Percentiles rank a stretch among this genome's conserved stretches.
phyloP scores from a whole-genome alignment of 2,888 invertebrate genomes.

The Thyatira batis region DNA sequence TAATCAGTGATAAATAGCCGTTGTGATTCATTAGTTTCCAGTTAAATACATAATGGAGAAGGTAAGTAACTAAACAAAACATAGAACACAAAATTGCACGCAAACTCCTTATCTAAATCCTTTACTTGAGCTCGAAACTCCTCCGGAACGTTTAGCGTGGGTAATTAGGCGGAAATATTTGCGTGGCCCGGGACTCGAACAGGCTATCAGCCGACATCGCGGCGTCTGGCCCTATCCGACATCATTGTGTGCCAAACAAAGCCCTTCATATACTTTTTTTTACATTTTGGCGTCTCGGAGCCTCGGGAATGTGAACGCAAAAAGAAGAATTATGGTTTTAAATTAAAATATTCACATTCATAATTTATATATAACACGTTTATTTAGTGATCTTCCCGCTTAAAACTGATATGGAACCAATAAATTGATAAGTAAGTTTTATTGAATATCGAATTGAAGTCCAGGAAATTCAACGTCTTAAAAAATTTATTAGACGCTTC shows the following conservation, averaged over 20 bases:
- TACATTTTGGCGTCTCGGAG: constrained; percentile 27
- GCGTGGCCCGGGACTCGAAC: constrained; percentile 51
- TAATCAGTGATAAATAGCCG: neutral
- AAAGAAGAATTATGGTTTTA: constrained; percentile 28
- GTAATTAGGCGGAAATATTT: constrained; percentile 70
- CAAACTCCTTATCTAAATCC: constrained; percentile 33
- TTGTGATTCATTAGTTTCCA: neutral
- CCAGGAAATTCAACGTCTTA: neutral
- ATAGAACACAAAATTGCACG: constrained; percentile 21
- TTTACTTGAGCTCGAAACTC: constrained; percentile 28
- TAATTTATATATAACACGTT: neutral
- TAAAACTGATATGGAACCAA: neutral
- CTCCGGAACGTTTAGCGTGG: constrained; percentile 39
- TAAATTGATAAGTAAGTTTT: neutral
- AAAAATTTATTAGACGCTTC: neutral
- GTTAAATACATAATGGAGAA: neutral
- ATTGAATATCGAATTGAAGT: neutral
- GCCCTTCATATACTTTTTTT: constrained; percentile 35
- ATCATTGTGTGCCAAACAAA: constrained; percentile 57
- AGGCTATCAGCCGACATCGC: constrained; percentile 65
- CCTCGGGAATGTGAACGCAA: constrained; percentile 36
- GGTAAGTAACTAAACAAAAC: constrained; percentile 19
- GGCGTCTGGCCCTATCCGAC: constrained; percentile 49
- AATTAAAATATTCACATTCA: constrained; percentile 17
- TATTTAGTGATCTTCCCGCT: neutral